Evolutionary conservation across 1,140 invertebrate genomes (phyloP), one percentile per base, ranked within the genome.

Genomic region (Thereuonema tuberculata): DNA sequence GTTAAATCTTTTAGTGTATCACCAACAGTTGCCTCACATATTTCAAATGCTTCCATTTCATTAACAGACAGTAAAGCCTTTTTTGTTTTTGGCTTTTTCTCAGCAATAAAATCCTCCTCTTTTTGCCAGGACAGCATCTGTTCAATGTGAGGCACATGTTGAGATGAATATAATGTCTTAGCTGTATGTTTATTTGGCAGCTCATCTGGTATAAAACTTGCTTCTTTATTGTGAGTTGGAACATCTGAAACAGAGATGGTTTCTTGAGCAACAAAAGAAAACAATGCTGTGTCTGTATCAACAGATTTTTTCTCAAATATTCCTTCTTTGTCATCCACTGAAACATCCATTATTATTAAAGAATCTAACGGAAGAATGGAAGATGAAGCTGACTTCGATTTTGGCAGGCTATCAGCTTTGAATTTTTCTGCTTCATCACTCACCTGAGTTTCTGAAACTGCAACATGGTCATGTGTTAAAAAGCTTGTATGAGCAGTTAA

Each of bases 301-400:
- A 50, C 5, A 14, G 48, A 9, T 12, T 9, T 25, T 55, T 55
- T 28, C 25, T 12, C 49, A 52, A 20, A 52, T 15, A 12, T 21
- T 12, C 15, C 21, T 63, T 65, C 64, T 56, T 65, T 65, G n/a
- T 65, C 61, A 59, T 49, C 58, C 28, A 58, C 37, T 27, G 52
- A 55, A 48, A 64, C 60, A 60, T 66, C 62, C 48, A 61, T 58
- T 55, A 66, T 47, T 49, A 58, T 60, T 43, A 67, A 20, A 58
- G 66, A 63, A 23, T 62, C 58, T 27, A 65, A 58, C 9, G 56
- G 27, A 50, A 55, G 27, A 21, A 67, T 27, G 5, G 53, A 31
- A 24, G 62, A 37, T 15, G 49, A 46, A 28, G 65, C 66, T 28
- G 62, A 64, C 48, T 63, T 56, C 3, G 20, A 29, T 15, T 43